These are phyloP conservation scores for Lycocorax pyrrhopterus DNA, from an alignment of 2,113 vertebrate species.

Conservation along the genomic window DNA sequence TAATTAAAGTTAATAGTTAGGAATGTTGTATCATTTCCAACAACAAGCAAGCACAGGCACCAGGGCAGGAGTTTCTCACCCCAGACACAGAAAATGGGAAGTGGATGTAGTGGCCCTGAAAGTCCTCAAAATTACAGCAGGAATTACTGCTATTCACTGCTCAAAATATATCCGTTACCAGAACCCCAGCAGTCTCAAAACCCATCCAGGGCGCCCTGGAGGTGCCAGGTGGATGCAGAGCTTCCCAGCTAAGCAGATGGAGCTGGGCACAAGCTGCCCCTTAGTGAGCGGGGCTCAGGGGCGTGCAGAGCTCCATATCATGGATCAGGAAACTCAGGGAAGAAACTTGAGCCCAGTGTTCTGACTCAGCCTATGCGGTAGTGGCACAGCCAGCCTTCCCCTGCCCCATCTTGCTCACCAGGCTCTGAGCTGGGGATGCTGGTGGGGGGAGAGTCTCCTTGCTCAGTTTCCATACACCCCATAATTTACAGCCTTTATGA, in stretches of 20 bases:
- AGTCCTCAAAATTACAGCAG: neutral
- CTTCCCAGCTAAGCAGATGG: rapidly evolving
- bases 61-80: neutral
- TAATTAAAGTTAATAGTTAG: neutral
- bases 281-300: rapidly evolving
- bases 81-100: neutral
- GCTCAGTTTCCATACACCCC: neutral
- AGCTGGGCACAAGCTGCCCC: neutral
- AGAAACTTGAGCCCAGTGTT: neutral
- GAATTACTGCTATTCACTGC: neutral
- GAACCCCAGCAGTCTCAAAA: neutral
- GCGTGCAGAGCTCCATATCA: neutral
- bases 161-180: rapidly evolving
- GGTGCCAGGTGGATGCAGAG: neutral
- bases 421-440: neutral
- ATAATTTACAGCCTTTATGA: neutral
- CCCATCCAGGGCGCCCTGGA: neutral
- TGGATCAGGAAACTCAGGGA: neutral
- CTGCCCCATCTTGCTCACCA: too few species aligned
- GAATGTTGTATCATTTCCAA: neutral
- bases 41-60: neutral
- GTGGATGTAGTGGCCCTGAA: neutral
- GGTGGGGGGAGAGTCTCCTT: neutral
- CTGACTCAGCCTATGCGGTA: rapidly evolving
- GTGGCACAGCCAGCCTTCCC: neutral